Percentiles rank a stretch among this genome's conserved stretches.
These are phyloP conservation scores for Ommatoiulus sabulosus DNA, from an alignment of 2,888 invertebrate species.

Conservation along the genomic window DNA sequence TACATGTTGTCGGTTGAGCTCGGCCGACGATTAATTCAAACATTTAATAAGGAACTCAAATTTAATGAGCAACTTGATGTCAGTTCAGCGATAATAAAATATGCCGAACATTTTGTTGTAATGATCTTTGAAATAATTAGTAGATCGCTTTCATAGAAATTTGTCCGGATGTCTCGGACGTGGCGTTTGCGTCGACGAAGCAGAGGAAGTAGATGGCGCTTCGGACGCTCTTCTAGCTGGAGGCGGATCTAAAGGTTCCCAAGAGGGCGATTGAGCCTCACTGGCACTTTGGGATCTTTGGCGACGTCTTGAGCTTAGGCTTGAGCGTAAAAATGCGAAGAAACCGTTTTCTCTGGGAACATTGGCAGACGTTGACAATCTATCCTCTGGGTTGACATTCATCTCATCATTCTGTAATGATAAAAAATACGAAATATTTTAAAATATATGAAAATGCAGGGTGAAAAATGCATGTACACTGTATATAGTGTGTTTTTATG, in stretches of 20 bases:
- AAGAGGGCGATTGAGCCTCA: not conserved
- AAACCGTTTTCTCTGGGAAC: not conserved
- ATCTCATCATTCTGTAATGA: not conserved
- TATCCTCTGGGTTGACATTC: not conserved
- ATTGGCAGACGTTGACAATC: not conserved
- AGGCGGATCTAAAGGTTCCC: not conserved
- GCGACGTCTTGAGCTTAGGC: not conserved
- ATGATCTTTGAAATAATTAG: not conserved
- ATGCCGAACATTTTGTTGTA: not conserved
- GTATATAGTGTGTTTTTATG: no score
- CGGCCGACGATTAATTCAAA: not conserved
- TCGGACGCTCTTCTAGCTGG: not conserved
- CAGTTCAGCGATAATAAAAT: no score
- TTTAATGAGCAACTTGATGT: not conserved
- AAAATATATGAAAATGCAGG: not conserved
- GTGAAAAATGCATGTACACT: no score
- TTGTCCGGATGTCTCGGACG: not conserved
- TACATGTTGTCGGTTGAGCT: no score
- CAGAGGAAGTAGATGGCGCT: not conserved
- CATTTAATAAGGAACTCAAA: no score
- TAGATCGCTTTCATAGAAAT: not conserved
- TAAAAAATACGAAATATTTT: not conserved
- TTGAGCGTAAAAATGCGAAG: constrained; percentile 12
- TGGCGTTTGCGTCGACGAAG: not conserved
- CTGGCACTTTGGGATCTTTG: constrained; percentile 48